Evolutionary conservation across 2,113 vertebrate species (phyloP).

Genomic region (Phrynosoma blainvillii): DNA sequence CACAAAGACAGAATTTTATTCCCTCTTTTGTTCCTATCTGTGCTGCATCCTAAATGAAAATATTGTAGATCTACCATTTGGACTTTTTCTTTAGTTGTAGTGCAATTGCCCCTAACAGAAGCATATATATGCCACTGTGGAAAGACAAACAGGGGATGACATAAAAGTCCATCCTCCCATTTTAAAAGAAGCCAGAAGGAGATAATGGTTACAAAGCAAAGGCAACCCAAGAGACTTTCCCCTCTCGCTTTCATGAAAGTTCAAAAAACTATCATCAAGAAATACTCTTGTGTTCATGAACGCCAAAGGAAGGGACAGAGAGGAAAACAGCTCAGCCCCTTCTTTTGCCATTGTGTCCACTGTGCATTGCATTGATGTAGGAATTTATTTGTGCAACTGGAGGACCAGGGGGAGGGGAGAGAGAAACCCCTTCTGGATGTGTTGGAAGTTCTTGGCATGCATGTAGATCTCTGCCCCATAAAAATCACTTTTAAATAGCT

Average conservation of each 20-base stretch:
- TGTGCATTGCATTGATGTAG: background rate
- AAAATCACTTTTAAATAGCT: conserved; percentile 52
- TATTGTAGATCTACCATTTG: background rate
- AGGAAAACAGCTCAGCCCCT: conserved; percentile 19
- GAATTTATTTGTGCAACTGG: background rate
- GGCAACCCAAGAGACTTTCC: conserved; percentile 16
- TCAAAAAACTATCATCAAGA: conserved; percentile 32
- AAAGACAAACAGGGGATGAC: background rate
- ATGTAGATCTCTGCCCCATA: conserved; percentile 36
- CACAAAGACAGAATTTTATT: conserved; percentile 10
- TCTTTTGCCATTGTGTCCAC: conserved; percentile 18
- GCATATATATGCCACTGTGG: background rate
- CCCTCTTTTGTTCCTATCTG: fast-evolving
- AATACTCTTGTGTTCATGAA: conserved; percentile 22
- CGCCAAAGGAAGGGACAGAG: conserved; percentile 28
- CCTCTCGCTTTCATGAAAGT: conserved; percentile 41
- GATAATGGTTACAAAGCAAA: conserved; percentile 39
- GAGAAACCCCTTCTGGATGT: background rate
- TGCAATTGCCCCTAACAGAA: conserved; percentile 2
- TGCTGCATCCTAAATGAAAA: background rate
- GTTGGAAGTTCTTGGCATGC: background rate
- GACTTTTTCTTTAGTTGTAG: conserved; percentile 2
- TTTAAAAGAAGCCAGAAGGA: conserved; percentile 32
- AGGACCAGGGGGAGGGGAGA: background rate
- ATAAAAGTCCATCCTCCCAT: conserved; percentile 32